Evolutionary conservation across 2,797 vertebrate genomes (phyloP).

Genomic region (Oceanodroma leucorhoa): DNA sequence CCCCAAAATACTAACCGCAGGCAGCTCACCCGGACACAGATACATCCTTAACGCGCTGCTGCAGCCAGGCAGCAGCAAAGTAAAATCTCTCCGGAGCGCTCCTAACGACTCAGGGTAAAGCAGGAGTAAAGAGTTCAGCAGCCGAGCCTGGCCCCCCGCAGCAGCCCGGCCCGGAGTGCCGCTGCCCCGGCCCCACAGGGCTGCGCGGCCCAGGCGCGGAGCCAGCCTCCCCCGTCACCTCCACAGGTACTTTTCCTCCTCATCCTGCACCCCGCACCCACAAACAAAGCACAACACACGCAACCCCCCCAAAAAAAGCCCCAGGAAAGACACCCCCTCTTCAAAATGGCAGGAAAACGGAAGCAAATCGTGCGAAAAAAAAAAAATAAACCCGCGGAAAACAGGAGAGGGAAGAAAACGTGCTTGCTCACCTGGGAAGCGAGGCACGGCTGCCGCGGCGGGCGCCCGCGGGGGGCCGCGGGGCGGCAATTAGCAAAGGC

Average conservation of each 20-base stretch:
- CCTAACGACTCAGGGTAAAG: fast-evolving
- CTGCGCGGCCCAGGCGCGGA: not conserved
- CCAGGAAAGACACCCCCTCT: not conserved
- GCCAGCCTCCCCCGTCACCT: not conserved
- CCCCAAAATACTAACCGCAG: not conserved
- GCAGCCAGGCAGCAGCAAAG: not conserved
- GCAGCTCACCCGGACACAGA: not conserved
- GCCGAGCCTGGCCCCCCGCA: not conserved
- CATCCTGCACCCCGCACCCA: not conserved
- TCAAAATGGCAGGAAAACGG: constrained; percentile 55
- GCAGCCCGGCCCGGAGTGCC: not conserved
- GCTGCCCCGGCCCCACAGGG: not conserved
- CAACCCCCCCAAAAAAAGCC: not conserved
- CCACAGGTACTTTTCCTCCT: not conserved
- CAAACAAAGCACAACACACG: no score
- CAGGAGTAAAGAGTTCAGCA: not conserved
- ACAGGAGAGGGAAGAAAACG: not conserved
- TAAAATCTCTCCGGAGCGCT: not conserved
- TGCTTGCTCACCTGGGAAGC: constrained; percentile 55
- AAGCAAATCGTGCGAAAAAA: not conserved
- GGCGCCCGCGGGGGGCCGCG: not conserved
- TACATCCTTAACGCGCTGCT: not conserved
- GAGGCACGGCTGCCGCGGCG: not conserved
- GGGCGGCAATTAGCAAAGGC: not conserved
- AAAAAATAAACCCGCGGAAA: not conserved